Evolutionary conservation across 2,797 vertebrate genomes (phyloP), one percentile per base, ranked within the genome.

Genomic region (Anableps anableps): DNA sequence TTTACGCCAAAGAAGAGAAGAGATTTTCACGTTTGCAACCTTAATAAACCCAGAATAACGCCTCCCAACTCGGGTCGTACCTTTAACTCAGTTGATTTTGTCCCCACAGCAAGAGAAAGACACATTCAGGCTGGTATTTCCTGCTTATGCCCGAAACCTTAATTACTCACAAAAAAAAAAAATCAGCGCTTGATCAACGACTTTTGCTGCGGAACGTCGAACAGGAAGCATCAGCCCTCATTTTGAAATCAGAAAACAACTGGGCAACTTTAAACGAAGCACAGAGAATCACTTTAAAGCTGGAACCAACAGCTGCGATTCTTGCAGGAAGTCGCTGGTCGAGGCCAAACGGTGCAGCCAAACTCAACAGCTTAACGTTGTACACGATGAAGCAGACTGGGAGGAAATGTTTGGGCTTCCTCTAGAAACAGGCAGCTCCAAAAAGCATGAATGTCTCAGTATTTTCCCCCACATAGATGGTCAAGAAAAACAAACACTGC

Each of bases 81-180:
- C 23, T 68, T n/a, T 26, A 13, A 41, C 9, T 26, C 38, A 0
- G 64, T 41, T 36, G 19, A 21, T 23, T 66, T 66, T 66, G 62
- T 23, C 19, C 62, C 34, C 34, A 36, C 64, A 41, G 21, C 3
- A 5, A 2, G 36, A 68, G 36, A n/a, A 26, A 45, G 38, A 80
- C 79, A 80, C 50, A 80, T 70, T 58, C 77, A 80, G 80, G 79
- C 88, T 94, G 95, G 94, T 82, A 96, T 96, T 96, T 96, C 95
- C 95, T 96, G 95, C 91, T 89, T 86, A 79, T 79, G 91, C 79
- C 87, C 17, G 38, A 5, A 87, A 89, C 89, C 86, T 73, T 82
- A 90, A 91, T 85, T 77, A 86, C 84, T 87, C 78, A 75, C 36
- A 71, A 83, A 82, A 45, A 34, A 50, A 19, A 26, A 21, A 23